A percentile compares a stretch with the other conserved stretches of the same genome.
Conservation (phyloP, 1,140 invertebrate genomes). For the Pseudomyrmex flavicornis region DNA sequence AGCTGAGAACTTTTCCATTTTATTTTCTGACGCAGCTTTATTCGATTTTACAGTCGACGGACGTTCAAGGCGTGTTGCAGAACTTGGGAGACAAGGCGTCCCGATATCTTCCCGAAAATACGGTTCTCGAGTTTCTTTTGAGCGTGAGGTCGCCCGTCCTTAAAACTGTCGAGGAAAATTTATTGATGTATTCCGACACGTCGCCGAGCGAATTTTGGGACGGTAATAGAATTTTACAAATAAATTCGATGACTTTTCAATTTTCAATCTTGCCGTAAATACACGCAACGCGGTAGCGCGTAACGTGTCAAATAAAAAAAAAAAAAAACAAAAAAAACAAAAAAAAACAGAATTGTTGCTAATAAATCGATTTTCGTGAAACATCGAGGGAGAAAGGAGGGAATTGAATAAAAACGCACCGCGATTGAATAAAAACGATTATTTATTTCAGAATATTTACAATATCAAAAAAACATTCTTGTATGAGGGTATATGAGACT, state of each 20-base stretch:
- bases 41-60: slow-evolving; percentile 53
- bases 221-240: slow-evolving; percentile 64
- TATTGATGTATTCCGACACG: slow-evolving; percentile 33
- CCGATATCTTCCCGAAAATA: slow-evolving; percentile 69
- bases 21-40: slow-evolving; percentile 20
- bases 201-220: slow-evolving; percentile 62
- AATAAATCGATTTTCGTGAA: not conserved
- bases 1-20: not conserved
- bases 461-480: slow-evolving; percentile 82
- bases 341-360: too few relatives aligned
- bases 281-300: not conserved
- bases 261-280: not conserved
- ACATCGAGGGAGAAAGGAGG: not conserved
- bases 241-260: too few relatives aligned
- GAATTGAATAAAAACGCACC: slow-evolving; percentile 23
- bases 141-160: slow-evolving; percentile 51
- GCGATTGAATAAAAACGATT: slow-evolving; percentile 82
- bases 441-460: slow-evolving; percentile 84
- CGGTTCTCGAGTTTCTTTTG: slow-evolving; percentile 73
- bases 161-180: slow-evolving; percentile 60
- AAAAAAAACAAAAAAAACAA: too few relatives aligned
- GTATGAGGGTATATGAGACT: slow-evolving; percentile 76
- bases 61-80: slow-evolving; percentile 15
- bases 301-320: too few relatives aligned
- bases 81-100: slow-evolving; percentile 33